phyloP scores from a whole-genome alignment of 1,140 invertebrate genomes.

The Globodera rostochiensis region DNA sequence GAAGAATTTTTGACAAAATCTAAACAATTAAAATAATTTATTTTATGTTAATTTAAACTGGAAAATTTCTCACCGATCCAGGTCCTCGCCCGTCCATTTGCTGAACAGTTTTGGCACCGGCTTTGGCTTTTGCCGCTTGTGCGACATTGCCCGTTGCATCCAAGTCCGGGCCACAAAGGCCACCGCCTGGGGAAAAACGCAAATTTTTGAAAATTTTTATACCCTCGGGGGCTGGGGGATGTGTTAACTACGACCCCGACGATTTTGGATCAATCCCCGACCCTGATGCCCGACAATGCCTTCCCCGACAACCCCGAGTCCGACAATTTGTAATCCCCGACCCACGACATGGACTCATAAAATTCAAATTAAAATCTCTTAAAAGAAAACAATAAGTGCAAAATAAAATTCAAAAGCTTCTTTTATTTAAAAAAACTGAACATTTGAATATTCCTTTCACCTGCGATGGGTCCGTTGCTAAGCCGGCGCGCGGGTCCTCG shows the following conservation, averaged over 20 bases:
- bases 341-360: background rate
- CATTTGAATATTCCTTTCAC: no score
- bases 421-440: no score
- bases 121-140: conserved; percentile 25
- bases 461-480: no score
- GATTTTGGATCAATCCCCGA: no score
- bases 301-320: no score
- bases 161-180: conserved; percentile 36
- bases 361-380: no score
- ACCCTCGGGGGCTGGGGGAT: no score
- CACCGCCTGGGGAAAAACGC: conserved; percentile 43
- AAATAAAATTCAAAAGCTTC: no score
- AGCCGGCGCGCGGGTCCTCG: no score
- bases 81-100: conserved; percentile 65
- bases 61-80: conserved; percentile 57
- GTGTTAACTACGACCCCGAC: no score
- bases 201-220: conserved; percentile 40
- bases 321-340: background rate
- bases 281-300: no score
- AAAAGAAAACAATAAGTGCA: no score
- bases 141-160: conserved; percentile 33
- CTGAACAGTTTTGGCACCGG: conserved; percentile 58
- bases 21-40: conserved; percentile 26
- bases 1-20: conserved; percentile 65
- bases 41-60: background rate